A percentile compares a stretch with the other conserved stretches of the same genome.
phyloP scores from a whole-genome alignment of 2,113 vertebrate species.

The Hucho hucho region DNA sequence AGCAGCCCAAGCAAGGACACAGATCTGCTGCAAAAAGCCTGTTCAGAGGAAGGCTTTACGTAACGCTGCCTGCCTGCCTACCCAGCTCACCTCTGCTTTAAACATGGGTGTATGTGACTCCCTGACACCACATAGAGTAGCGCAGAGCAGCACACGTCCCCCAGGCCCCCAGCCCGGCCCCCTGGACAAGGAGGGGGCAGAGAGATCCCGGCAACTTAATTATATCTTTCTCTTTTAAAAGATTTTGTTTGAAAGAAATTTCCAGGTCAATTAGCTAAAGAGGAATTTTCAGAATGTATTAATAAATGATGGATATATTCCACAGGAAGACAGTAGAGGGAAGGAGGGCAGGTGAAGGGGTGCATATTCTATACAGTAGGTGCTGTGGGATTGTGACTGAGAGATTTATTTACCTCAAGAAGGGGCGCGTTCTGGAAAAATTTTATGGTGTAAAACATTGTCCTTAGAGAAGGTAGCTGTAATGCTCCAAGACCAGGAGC shows the following conservation, averaged over 20 bases:
- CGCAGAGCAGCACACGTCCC: conserved; percentile 51
- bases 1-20: conserved; percentile 72
- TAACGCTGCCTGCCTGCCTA: conserved; percentile 45
- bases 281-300: conserved; percentile 73
- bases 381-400: conserved; percentile 25
- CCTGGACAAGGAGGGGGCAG: conserved; percentile 23
- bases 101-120: conserved; percentile 66
- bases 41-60: conserved; percentile 64
- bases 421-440: conserved; percentile 28
- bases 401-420: conserved; percentile 34
- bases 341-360: neutral
- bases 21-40: conserved; percentile 74
- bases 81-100: conserved; percentile 50
- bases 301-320: conserved; percentile 74
- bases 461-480: conserved; percentile 6
- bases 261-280: conserved; percentile 71
- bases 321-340: conserved; percentile 34
- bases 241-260: conserved; percentile 73
- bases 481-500: conserved; percentile 3
- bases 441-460: conserved; percentile 24
- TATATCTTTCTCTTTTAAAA: conserved; percentile 74
- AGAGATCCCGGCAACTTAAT: conserved; percentile 63
- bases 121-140: conserved; percentile 63
- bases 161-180: conserved; percentile 9
- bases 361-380: neutral